Evolutionary conservation across 2,797 vertebrate genomes (phyloP), one percentile per base, ranked within the genome.

Genomic region (Lindbergichthys nudifrons): DNA sequence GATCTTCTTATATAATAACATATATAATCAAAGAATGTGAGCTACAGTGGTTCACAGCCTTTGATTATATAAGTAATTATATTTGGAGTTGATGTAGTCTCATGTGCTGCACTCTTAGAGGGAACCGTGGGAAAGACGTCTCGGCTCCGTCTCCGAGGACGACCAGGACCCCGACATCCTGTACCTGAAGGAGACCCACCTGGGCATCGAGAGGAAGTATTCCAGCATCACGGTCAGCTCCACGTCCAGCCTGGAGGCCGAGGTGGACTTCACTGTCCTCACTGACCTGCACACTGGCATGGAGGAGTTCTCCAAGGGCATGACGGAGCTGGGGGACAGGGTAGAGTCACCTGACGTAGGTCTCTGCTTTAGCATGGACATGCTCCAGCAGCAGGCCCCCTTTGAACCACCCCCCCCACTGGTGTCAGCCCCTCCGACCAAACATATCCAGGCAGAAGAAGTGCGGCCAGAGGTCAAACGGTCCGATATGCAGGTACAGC

Each of bases 221-320:
- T 98, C 97, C 90, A 99, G 97, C 93, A 98, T 99, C 93, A 98
- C 97, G 0, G 97, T 99, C 89, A 99, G 97, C 92, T 99, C 98
- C 3, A 98, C 98, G 0, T 99, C 98, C 84, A 99, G 97, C 92
- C 92, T 99, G 80, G 97, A 99, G 88, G 97, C 97, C 0, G 97
- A 99, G 79, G 98, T 98, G 62, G 98, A 99, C 85, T 99, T 99
- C 95, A 99, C 98, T 0, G 95, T 99, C 78, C 97, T 99, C 1
- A 96, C 97, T 0, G 98, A 99, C 93, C 97, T 97, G 85, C 97
- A 99, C 0, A 96, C 96, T 1, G 97, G 97, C 77, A 98, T 98
- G 69, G 98, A 99, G 89, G 98, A 99, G 92, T 97, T 99, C 92
- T 98, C 97, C 74, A 94, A 95, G 75, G 94, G 94, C 67, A 95